Conservation (phyloP, 2,888 invertebrate genomes). For the Ctenicera cuprea region DNA sequence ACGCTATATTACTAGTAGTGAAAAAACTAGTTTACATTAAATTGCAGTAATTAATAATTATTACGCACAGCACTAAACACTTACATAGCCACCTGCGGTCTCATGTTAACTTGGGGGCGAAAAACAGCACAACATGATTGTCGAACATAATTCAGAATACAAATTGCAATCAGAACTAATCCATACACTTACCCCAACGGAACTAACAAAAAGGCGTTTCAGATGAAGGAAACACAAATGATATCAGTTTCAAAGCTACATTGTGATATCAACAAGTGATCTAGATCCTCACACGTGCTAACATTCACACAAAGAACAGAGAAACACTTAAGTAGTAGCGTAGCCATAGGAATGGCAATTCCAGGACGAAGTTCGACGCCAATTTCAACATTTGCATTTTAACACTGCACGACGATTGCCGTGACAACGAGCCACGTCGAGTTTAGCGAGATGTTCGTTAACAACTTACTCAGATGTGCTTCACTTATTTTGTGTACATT, state of each 20-base stretch:
- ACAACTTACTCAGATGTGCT: constrained; percentile 47
- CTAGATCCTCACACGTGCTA: constrained; percentile 38
- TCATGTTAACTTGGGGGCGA: no score
- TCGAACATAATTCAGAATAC: no score
- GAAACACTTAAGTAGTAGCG: constrained; percentile 39
- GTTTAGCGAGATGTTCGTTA: constrained; percentile 49
- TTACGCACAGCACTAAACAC: no score
- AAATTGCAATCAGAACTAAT: no score
- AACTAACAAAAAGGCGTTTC: background rate
- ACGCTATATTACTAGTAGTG: no score
- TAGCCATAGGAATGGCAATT: constrained; percentile 45
- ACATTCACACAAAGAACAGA: constrained; percentile 44
- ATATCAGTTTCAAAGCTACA: background rate
- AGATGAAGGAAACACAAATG: background rate
- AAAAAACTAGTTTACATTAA: no score
- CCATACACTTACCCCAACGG: no score
- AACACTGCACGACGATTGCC: constrained; percentile 44
- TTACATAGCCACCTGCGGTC: no score
- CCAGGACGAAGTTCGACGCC: constrained; percentile 45
- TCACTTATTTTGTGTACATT: constrained; percentile 43
- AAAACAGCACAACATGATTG: no score
- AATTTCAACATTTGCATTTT: constrained; percentile 49
- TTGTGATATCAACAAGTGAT: constrained; percentile 46
- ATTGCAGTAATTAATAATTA: no score
- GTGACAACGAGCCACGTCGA: constrained; percentile 40